These are phyloP conservation scores for Actinemys pallida DNA, from an alignment of 2,113 vertebrate species.

Conservation along the genomic window DNA sequence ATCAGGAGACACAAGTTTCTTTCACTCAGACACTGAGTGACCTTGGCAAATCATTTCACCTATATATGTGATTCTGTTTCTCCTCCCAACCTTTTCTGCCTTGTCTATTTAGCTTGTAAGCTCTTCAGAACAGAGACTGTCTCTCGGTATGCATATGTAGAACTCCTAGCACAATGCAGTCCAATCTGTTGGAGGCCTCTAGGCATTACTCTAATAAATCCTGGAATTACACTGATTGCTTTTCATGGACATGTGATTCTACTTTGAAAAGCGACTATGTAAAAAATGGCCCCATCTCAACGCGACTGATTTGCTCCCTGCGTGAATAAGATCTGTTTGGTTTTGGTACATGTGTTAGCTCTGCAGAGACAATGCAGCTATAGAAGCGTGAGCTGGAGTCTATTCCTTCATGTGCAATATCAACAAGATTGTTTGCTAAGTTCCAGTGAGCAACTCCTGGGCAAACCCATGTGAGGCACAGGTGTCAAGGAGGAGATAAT, in stretches of 20 bases:
- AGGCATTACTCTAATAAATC: background rate
- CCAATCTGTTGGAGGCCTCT: background rate
- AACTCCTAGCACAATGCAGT: background rate
- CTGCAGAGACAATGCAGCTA: background rate
- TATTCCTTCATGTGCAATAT: background rate
- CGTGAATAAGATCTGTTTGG: background rate
- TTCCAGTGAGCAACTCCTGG: background rate
- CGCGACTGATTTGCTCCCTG: background rate
- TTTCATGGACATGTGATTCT: background rate
- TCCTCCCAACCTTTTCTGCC: background rate
- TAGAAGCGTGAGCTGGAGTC: background rate
- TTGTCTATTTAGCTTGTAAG: background rate
- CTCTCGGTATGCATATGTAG: background rate
- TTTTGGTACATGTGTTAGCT: background rate
- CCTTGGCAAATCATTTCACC: background rate
- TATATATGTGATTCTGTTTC: background rate
- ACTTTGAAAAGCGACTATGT: background rate
- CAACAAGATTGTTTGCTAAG: background rate
- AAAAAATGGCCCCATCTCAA: background rate
- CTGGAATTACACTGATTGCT: background rate
- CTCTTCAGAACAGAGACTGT: background rate
- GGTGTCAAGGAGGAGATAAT: background rate
- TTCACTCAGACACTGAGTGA: background rate
- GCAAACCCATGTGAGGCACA: background rate
- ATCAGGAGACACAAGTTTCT: background rate